These are phyloP conservation scores for Congeria kusceri DNA, from an alignment of 2,888 invertebrate genomes.

Conservation along the genomic window DNA sequence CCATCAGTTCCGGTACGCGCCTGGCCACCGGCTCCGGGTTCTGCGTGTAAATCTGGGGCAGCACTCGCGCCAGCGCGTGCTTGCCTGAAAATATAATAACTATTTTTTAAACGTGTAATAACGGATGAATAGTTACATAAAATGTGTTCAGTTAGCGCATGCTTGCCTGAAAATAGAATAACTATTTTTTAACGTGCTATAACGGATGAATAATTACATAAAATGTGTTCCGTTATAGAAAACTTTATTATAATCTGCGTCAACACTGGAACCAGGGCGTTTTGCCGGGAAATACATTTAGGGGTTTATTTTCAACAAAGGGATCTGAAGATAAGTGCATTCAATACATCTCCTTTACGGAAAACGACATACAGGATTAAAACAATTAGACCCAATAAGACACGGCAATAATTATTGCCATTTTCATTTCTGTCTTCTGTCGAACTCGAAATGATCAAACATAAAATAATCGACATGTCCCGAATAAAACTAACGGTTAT, in stretches of 20 bases:
- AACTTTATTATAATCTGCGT: slow-evolving; percentile 90
- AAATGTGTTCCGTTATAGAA: slow-evolving; percentile 88
- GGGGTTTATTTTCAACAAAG: too few species aligned
- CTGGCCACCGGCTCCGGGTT: slow-evolving; percentile 94
- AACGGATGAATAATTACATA: neutral
- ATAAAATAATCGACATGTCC: too few species aligned
- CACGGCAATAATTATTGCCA: too few species aligned
- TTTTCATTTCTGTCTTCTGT: too few species aligned
- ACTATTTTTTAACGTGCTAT: too few species aligned
- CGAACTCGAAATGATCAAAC: too few species aligned
- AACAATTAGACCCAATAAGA: too few species aligned
- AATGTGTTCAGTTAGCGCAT: slow-evolving; percentile 89
- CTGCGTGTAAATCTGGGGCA: slow-evolving; percentile 95
- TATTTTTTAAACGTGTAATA: too few species aligned
- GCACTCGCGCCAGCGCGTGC: slow-evolving; percentile 93
- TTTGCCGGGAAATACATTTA: slow-evolving; percentile 6
- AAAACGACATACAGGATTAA: too few species aligned
- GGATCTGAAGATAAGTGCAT: too few species aligned
- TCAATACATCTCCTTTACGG: too few species aligned
- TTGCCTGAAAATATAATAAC: slow-evolving; percentile 90
- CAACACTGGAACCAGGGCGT: neutral
- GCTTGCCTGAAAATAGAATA: slow-evolving; percentile 90
- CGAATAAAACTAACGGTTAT: too few species aligned
- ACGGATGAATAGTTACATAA: neutral
- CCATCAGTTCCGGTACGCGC: slow-evolving; percentile 93